Evolutionary conservation across 2,113 vertebrate genomes (phyloP).

Genomic region (Boulengerochromis microlepis): DNA sequence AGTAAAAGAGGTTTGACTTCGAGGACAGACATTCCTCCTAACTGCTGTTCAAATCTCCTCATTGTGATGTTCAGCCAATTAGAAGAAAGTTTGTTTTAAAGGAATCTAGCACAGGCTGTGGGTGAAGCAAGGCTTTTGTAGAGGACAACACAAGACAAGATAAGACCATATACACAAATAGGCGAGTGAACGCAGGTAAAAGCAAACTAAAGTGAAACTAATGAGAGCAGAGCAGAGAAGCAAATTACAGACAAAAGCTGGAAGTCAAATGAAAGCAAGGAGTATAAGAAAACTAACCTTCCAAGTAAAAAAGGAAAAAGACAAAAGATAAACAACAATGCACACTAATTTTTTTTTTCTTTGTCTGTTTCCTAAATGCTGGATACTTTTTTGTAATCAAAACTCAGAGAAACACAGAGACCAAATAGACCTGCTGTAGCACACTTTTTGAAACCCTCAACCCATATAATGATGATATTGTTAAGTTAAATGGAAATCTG

Average conservation of each 20-base stretch:
- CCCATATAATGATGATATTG: rapidly evolving
- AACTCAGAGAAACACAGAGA: not conserved
- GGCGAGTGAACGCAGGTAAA: not conserved
- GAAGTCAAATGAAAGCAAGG: not conserved
- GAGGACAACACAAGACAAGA: not conserved
- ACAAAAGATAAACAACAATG: not conserved
- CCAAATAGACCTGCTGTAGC: not conserved
- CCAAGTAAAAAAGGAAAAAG: not conserved
- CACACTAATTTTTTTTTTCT: not conserved
- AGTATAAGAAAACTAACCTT: not conserved
- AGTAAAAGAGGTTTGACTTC: not conserved
- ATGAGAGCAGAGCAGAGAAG: not conserved
- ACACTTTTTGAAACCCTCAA: not conserved
- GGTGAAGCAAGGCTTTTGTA: not conserved
- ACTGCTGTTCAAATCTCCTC: not conserved
- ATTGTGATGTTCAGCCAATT: not conserved
- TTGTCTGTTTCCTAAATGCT: not conserved
- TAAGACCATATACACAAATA: not conserved
- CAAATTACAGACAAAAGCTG: not conserved
- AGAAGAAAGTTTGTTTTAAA: not conserved
- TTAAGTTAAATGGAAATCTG: not conserved
- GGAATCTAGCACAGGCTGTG: not conserved
- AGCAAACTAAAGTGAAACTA: not conserved
- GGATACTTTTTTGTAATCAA: not conserved
- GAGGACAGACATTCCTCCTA: rapidly evolving